Evolutionary conservation across 1,140 invertebrate genomes (phyloP).

Genomic region (Apis florea): DNA sequence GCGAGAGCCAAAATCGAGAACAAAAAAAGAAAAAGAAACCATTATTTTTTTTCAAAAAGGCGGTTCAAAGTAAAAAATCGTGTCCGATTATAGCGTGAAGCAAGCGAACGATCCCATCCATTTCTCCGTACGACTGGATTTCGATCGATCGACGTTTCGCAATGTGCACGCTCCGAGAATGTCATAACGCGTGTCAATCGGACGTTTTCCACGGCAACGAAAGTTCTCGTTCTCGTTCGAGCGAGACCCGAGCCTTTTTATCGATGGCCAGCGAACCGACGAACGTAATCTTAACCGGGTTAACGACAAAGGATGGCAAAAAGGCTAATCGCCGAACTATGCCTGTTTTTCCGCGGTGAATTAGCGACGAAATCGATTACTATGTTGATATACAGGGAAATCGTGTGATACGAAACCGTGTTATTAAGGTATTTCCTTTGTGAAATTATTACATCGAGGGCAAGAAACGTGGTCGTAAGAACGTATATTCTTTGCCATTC

Average conservation of each 20-base stretch:
- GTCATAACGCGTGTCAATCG: conserved; percentile 47
- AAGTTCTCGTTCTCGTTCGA: conserved; percentile 22
- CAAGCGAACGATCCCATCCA: conserved; percentile 31
- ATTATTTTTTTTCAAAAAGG: conserved; percentile 20
- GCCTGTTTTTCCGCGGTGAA: not conserved
- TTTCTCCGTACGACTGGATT: conserved; percentile 42
- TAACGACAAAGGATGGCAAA: no score
- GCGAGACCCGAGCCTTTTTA: conserved; percentile 27
- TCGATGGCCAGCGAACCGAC: conserved; percentile 21
- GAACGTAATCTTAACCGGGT: conserved; percentile 47
- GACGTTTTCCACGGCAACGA: conserved; percentile 1
- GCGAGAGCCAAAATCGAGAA: not conserved
- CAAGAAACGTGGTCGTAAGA: not conserved
- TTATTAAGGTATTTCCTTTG: not conserved
- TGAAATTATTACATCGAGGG: not conserved
- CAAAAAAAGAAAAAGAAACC: not conserved
- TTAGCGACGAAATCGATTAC: no score
- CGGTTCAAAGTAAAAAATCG: conserved; percentile 28
- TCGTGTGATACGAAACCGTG: not conserved
- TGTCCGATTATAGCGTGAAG: conserved; percentile 46
- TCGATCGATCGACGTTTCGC: conserved; percentile 36
- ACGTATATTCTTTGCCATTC: not conserved
- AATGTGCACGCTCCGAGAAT: conserved; percentile 9
- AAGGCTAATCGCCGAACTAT: conserved; percentile 33
- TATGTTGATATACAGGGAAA: not conserved